Evolutionary conservation across 2,888 invertebrate species (phyloP), one percentile per base, ranked within the genome.

Genomic region (Altica lythri): DNA sequence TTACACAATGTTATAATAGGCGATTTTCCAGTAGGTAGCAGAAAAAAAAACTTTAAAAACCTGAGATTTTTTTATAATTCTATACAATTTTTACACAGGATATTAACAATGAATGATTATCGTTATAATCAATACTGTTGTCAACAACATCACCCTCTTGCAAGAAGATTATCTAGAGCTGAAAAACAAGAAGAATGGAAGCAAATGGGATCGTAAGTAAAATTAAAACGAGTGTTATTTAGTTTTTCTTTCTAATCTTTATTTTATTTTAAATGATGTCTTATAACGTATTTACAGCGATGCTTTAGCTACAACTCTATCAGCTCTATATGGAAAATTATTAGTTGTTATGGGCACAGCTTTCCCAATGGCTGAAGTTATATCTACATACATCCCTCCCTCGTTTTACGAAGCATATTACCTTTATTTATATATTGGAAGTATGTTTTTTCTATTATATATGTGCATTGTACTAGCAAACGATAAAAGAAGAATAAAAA

Each of bases 351-450:
- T 95, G 90, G 95, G 95, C 59, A 88, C 93, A 61, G 93, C 95
- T 10, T 93, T 96, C 77, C 95, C 95, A 46, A 89, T 96, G 88
- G 92, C 95, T 59, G 95, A 95, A 82, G 93, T 95, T 66, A 94
- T 95, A 73, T 94, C 94, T 35, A 91, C 92, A 14, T 92, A 92
- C 78, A 92, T 95, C 73, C 94, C 95, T 69, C 91, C 92, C 61
- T 92, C 92, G 19, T 94, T 92, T 78, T 95, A 94, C 78, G 93
- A 94, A 83, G 92, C 89, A 75, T 76, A 76, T 61, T 77, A 75
- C 61, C 77, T 86, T 48, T 87, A 86, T 68, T 79, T 87, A 45
- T 86, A 86, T 73, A 79, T 85, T 59, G 85, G 85, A 53, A 86
- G 86, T 66, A 86, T 87, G 80, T 72, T 83, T 42, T 87, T 86